These are phyloP conservation scores for Phaetusa simplex DNA, from an alignment of 2,113 vertebrate species.

Conservation along the genomic window DNA sequence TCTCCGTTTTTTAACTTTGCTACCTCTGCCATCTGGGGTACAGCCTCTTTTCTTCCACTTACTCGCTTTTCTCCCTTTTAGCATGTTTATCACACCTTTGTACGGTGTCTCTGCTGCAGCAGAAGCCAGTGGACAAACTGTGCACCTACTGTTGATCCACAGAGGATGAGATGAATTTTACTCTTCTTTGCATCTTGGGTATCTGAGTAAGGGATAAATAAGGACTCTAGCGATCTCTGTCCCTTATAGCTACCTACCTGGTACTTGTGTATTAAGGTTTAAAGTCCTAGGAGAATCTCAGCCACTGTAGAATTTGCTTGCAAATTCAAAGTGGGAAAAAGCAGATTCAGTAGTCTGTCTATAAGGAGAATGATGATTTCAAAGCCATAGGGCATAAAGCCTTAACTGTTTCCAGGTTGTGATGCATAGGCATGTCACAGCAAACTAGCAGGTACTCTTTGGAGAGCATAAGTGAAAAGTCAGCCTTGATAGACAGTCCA, in stretches of 20 bases:
- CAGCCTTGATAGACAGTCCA: slow-evolving; percentile 3
- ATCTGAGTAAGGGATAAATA: background rate
- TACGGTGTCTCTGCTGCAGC: background rate
- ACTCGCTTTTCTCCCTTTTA: background rate
- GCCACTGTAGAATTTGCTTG: background rate
- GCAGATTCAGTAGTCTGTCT: background rate
- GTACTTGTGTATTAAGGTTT: background rate
- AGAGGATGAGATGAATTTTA: background rate
- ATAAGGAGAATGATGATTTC: background rate
- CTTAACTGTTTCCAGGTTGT: background rate
- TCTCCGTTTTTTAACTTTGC: background rate
- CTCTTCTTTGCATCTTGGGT: background rate
- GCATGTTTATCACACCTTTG: background rate
- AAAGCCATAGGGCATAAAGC: background rate
- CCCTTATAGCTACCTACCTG: background rate
- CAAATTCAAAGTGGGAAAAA: background rate
- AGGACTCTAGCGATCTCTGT: background rate
- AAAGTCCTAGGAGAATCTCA: background rate
- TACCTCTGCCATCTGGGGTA: background rate
- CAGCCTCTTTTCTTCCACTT: background rate
- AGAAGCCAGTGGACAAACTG: background rate
- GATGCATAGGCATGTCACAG: background rate
- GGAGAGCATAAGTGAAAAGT: background rate
- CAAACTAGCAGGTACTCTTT: background rate
- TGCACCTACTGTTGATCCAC: background rate